Base-by-base conservation (phyloP, 2,797 vertebrate species). In the Muscicapa comitata region DNA sequence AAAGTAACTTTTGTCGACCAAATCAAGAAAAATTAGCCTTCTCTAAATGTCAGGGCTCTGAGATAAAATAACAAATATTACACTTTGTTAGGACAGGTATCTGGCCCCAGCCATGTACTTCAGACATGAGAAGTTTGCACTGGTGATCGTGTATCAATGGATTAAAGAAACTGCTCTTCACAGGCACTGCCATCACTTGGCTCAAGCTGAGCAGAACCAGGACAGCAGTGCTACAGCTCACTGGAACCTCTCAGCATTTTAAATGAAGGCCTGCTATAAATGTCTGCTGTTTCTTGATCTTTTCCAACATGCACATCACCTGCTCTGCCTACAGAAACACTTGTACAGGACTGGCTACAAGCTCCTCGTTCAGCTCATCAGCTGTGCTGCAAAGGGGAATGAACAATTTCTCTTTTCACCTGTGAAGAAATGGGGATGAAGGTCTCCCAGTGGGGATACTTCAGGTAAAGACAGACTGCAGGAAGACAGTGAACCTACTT, bases 401-500 rank as follows among this genome's bases (percentile, higher is more conserved):
- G 5, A 66, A 57, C 45, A 23, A 4, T 73, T 82, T 57, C 62
- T 15, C 50, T 78, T 91, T 90, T n/a, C 85, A 85, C 77, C 78
- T 90, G 79, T 68, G 81, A 77, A 95, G 70, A 93, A 94, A 96
- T 35, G 86, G 81, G 79, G 84, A 83, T 86, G 91, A 89, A 90
- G 77, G 42, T 68, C 51, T 94, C 90, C 88, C 90, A 68, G 16
- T 14, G 74, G 86, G 92, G 76, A 84, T 31, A 86, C 76, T 50
- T 77, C 82, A 63, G 80, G 66, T n/a, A 92, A 90, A 97, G 89
- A 95, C 54, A 96, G 89, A 88, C 87, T 51, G 78, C 76, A 77
- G 81, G 95, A 90, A 97, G 91, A 97, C 68, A 96, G 85, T 77
- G 89, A 96, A 97, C 98, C 97, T 98, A 99, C 99, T 99, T 99